Base-by-base conservation (phyloP, 2,888 invertebrate genomes). In the Auanema freiburgensis region DNA sequence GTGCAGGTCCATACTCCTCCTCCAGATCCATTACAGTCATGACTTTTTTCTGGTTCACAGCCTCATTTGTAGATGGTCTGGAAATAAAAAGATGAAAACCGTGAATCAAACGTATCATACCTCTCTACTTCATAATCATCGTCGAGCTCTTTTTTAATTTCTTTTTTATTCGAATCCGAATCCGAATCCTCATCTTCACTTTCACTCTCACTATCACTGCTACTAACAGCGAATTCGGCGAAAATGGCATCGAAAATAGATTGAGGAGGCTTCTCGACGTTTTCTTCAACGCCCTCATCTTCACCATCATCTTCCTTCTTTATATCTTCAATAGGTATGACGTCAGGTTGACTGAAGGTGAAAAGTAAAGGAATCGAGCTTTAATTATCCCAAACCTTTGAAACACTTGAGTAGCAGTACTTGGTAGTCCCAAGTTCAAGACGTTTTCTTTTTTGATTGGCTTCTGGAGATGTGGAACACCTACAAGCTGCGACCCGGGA, bases 401-500 rank as follows among this genome's bases (percentile, higher is more conserved):
- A 16, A 54, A 23, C 40, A 77, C 23, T 44, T 75, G 74, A 23
- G 62, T 67, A 12, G 67, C 71, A 21, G 74, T 77, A 40, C 61
- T 74, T 12, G 77, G 74, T 41, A 77, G 46, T 51, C 74, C 74
- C 6, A 69, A 33, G 25, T 71, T 67, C 12, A 52, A 60, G n/a
- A 72, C 41, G 3, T 58, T 59, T 5, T 67, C 66, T 23, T 57
- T 63, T 10, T 58, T 60, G 14, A 40, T 42, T 18, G 51, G 57
- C 53, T 72, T 74, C 41, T 71, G 69, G 40, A 73, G 66, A 2
- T 65, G 65, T 1, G 72, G 74, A n/a, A 71, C 69, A 42, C 69
- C 77, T 59, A 59, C 42, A 52, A 67, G 67, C 5, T 62, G 59
- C 84, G 85, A 88, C 87, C 89, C 89, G 40, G 88, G 88, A 68